Base-by-base conservation (phyloP, 1,140 invertebrate species). In the Drosophila paulistorum region DNA sequence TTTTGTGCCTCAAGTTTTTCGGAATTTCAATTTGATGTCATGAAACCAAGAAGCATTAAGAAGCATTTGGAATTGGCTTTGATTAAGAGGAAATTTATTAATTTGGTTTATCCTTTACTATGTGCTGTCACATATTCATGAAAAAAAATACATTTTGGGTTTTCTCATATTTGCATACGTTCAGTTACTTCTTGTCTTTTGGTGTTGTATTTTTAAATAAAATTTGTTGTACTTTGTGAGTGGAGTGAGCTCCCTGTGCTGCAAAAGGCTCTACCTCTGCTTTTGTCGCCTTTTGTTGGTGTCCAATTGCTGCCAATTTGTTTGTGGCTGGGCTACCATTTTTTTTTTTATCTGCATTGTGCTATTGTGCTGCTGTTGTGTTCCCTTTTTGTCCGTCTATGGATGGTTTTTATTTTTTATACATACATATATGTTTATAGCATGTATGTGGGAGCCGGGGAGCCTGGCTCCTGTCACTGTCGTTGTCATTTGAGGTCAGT, bases 401-500 rank as follows among this genome's bases (percentile, higher is more conserved):
- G 82, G 78, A 78, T 67, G 78, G 74, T 55, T 63, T 60, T 66
- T 42, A 65, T 70, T 68, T 59, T 73, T 71, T 76, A 37, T 61
- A 69, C 66, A 63, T 81, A 33, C 54, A 41, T 68, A 63, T 66
- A 64, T 65, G 64, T 74, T 13, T 37, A 11, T 60, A 11, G 51
- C 23, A 30, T 57, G 23, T 42, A 33, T 37, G 5, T 64, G 48
- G 63, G 11, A n/a, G n/a, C n/a, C 10, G 7, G 57, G 73, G 74
- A 61, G 69, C 60, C 72, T 68, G 80, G 75, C 6, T 51, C 9
- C 71, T 83, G 83, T 79, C 73, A 73, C 76, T 86, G 83, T 55
- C 83, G 82, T 69, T 86, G 82, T 87, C 83, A 87, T 86, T 86
- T 86, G 83, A 86, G 83, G 83, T 86, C 83, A 86, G 79, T 86